Base-by-base conservation (phyloP, 2,888 invertebrate species). In the Ormyrus pomaceus region DNA sequence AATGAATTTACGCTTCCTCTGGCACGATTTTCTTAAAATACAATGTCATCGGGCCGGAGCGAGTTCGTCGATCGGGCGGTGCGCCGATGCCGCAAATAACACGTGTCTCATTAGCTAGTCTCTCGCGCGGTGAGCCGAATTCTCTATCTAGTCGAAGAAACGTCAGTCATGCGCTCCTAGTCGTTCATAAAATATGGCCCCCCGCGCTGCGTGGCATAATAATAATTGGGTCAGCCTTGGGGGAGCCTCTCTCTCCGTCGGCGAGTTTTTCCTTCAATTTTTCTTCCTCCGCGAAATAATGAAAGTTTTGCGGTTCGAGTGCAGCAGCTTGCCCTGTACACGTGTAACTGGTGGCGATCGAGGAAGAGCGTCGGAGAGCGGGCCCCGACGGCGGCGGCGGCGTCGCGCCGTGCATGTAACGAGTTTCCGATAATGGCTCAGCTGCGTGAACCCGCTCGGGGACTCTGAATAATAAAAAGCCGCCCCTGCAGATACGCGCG, bases 381-480 rank as follows among this genome's bases (percentile, higher is more conserved):
- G 11, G 46, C 13, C 13, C 11, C 6, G 19, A 2, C 19, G 19
- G 19, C 19, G 19, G 19, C 19, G 19, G 19, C 85, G n/a, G 45
- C 48, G 19, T 34, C 13, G 48, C 0, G 86, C 86, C 84, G 86
- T 88, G 88, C 88, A 87, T 87, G 89, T 90, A 90, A 90, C 89
- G 90, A 90, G 89, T 90, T 90, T 90, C 89, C 90, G 89, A 90
- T 90, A 89, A 90, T 89, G 89, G 89, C 87, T 89, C 89, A 87
- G 89, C 89, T 89, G 88, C 87, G 88, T 86, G 13, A 13, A 9
- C 8, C 8, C 19, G 51, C 11, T 9, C 53, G 11, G 34, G 51
- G 34, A 68, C 78, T 74, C 56, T 73, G 79, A 79, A 79, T 79
- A 79, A 79, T 79, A 79, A 79, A 79, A 69, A 65, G 45, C 10